These are phyloP conservation scores for Gasteruption jaculator DNA, from an alignment of 2,888 invertebrate species.

Conservation along the genomic window DNA sequence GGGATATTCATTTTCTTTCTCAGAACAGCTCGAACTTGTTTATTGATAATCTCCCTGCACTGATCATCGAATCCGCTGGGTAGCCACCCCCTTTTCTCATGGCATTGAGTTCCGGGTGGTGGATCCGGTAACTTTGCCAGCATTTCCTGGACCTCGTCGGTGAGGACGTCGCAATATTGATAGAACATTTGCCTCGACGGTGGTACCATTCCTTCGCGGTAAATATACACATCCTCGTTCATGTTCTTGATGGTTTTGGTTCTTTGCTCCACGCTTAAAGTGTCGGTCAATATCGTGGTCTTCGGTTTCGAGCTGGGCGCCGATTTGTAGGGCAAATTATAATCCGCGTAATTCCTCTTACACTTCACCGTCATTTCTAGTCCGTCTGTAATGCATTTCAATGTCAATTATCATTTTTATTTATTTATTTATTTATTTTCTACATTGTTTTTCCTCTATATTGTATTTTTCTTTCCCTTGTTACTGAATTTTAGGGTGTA, in stretches of 20 bases:
- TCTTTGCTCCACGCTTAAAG: conserved; percentile 36
- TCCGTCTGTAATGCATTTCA: conserved; percentile 51
- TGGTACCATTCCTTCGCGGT: conserved; percentile 71
- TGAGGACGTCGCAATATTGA: conserved; percentile 77
- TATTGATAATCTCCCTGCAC: conserved; percentile 70
- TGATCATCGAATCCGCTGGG: conserved; percentile 66
- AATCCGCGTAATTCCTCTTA: conserved; percentile 54
- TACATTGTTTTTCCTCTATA: not conserved
- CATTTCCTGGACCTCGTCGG: conserved; percentile 77
- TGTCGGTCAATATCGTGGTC: conserved; percentile 38
- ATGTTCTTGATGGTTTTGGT: conserved; percentile 38
- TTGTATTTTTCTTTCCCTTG: not conserved
- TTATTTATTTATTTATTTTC: too few species aligned
- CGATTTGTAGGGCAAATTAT: conserved; percentile 52
- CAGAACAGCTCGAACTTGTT: conserved; percentile 58
- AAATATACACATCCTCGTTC: conserved; percentile 57
- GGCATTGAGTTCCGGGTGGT: conserved; percentile 59
- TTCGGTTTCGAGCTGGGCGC: conserved; percentile 50
- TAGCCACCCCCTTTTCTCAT: conserved; percentile 76
- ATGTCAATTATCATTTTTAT: too few species aligned
- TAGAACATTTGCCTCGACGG: conserved; percentile 85
- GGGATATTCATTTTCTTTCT: conserved; percentile 47
- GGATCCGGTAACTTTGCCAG: conserved; percentile 62
- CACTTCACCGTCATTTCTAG: conserved; percentile 54
- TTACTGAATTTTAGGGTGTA: too few species aligned